phyloP scores from a whole-genome alignment of 2,797 vertebrate species.

The Xenops minutus region DNA sequence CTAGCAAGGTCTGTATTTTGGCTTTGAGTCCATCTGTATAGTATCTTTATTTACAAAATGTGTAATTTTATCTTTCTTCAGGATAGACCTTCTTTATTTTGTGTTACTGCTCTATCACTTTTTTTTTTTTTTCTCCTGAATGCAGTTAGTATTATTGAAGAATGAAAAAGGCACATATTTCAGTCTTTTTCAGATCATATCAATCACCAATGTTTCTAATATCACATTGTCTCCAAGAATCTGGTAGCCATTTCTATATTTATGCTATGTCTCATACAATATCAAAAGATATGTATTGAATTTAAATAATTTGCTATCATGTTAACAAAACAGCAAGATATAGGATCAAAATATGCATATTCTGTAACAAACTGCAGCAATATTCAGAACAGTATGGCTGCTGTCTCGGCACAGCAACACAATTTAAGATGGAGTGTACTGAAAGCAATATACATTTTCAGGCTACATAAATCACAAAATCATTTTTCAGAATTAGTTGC shows the following conservation, averaged over 20 bases:
- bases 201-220: not conserved
- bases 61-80: not conserved
- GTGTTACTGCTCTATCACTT: accelerated
- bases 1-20: not conserved
- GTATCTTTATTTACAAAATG: not conserved
- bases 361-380: not conserved
- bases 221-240: not conserved
- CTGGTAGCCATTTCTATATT: not conserved
- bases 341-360: not conserved
- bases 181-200: not conserved
- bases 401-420: not conserved
- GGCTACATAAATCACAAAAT: not conserved
- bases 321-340: not conserved
- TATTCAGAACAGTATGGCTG: not conserved
- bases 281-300: not conserved
- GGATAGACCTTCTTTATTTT: not conserved
- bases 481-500: slow-evolving; percentile 20
- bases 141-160: not conserved
- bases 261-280: not conserved
- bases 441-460: not conserved
- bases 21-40: not conserved
- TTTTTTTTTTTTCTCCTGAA: not conserved
- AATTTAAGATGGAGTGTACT: not conserved
- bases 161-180: not conserved
- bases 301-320: not conserved